phyloP scores from a whole-genome alignment of 2,888 invertebrate species.

The Drosophila rubida region DNA sequence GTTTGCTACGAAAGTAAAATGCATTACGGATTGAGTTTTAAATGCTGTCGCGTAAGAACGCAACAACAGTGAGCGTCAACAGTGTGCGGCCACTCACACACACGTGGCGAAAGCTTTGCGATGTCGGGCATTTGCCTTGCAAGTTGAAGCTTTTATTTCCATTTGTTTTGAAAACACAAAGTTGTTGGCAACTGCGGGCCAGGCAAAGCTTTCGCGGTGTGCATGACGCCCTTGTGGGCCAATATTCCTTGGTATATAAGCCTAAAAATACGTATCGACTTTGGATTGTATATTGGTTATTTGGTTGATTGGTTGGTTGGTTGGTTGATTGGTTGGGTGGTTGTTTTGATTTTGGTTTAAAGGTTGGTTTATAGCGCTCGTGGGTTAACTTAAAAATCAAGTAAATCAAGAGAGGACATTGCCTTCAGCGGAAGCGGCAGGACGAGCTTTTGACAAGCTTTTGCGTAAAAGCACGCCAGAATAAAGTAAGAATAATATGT shows the following conservation, averaged over 20 bases:
- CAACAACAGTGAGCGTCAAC: constrained; percentile 39
- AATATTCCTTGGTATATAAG: constrained; percentile 75
- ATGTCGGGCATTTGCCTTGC: constrained; percentile 51
- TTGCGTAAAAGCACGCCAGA: constrained; percentile 23
- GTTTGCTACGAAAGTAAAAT: constrained; percentile 64
- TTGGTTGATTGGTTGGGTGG: constrained; percentile 36
- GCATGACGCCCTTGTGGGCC: constrained; percentile 31
- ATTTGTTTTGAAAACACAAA: constrained; percentile 6
- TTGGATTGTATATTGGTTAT: constrained; percentile 79
- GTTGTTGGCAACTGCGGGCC: constrained; percentile 48
- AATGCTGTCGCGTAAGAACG: constrained; percentile 14
- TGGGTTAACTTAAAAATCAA: constrained; percentile 56
- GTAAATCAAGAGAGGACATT: constrained; percentile 32
- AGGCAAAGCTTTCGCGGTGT: constrained; percentile 72
- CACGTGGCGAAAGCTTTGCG: constrained; percentile 73
- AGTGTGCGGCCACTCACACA: constrained; percentile 37
- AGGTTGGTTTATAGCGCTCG: constrained; percentile 47
- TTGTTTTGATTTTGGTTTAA: constrained; percentile 20
- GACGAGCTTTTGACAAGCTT: constrained; percentile 52
- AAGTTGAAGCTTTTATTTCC: constrained; percentile 27
- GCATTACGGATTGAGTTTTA: constrained; percentile 42
- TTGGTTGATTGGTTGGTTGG: constrained; percentile 42
- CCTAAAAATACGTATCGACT: constrained; percentile 85
- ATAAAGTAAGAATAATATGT: constrained; percentile 16
- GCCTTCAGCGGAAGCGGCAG: constrained; percentile 24